Evolutionary conservation across 2,797 vertebrate species (phyloP), one percentile per base, ranked within the genome.

Genomic region (Lepus townsendii): DNA sequence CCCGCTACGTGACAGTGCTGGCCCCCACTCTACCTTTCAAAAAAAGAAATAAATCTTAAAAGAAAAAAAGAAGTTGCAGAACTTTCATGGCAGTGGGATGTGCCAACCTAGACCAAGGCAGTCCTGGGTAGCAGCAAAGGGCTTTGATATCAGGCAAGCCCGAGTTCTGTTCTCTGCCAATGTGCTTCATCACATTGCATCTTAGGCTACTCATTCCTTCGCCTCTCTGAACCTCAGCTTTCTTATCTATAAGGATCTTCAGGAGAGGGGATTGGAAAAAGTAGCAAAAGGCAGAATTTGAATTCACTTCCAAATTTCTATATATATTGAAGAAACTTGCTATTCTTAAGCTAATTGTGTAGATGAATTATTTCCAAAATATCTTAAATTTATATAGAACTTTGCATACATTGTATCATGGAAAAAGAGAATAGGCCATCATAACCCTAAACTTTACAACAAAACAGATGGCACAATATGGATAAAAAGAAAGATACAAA

Each of bases 291-390:
- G 27, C 24, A 79, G 62, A 92, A 95, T 83, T 57, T 96, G 54
- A 96, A 95, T 83, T 91, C 30, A 62, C 13, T 90, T 66, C 54
- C 50, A 83, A 96, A 93, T 47, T 93, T 85, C 22, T 85, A n/a
- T 16, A 22, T 66, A 90, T 14, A 66, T 62, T 94, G 90, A 96
- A 80, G 73, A 90, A 90, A 78, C 50, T 35, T 47, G n/a, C 52
- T 94, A n/a, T 68, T 54, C 42, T 83, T 80, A 90, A 38, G 47
- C 50, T 27, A 82, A 47, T 35, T 93, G 35, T 80, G 11, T 20
- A 32, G 62, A 88, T 47, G 35, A 90, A 72, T 72, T 80, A 76
- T 83, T 83, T 92, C 78, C 52, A 47, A 73, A 89, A 83, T 50
- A 73, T 52, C 52, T 32, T 54, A 30, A 60, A 90, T 75, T 88